These are phyloP conservation scores for Actenoides hombroni DNA, from an alignment of 2,113 vertebrate genomes.

Conservation along the genomic window DNA sequence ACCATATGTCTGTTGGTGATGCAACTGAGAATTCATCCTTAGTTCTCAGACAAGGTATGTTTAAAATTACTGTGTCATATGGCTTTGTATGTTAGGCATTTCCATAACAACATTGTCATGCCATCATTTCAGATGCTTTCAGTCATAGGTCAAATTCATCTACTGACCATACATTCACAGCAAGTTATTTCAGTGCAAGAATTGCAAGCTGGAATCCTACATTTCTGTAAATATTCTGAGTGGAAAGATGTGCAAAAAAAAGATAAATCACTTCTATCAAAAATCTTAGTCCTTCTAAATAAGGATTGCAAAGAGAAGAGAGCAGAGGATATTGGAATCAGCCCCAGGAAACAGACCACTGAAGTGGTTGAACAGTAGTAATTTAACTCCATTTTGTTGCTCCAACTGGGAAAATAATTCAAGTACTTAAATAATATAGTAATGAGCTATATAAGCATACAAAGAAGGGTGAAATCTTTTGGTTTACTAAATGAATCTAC, in stretches of 20 bases:
- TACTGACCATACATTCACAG: not conserved
- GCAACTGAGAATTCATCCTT: conserved; percentile 31
- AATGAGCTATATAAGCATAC: not conserved
- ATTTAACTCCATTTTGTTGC: not conserved
- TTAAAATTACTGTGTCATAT: conserved; percentile 35
- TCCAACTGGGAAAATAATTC: not conserved
- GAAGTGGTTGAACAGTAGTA: not conserved
- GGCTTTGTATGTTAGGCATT: conserved; percentile 4
- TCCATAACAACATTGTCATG: not conserved
- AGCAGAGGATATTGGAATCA: not conserved
- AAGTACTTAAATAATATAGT: not conserved
- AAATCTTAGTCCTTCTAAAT: not conserved
- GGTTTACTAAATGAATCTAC: not conserved
- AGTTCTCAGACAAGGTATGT: conserved; percentile 34
- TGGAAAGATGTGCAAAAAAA: not conserved
- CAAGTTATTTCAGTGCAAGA: not conserved
- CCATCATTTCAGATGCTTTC: conserved; percentile 1
- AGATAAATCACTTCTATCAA: not conserved
- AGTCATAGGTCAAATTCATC: not conserved
- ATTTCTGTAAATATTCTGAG: not conserved
- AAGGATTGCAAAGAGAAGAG: not conserved
- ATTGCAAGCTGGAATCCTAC: not conserved
- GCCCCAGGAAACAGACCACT: not conserved
- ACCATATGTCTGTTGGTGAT: conserved; percentile 67
- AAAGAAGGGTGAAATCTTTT: not conserved